These are phyloP conservation scores for Eupeodes luniger DNA, from an alignment of 2,888 invertebrate genomes.

Conservation along the genomic window DNA sequence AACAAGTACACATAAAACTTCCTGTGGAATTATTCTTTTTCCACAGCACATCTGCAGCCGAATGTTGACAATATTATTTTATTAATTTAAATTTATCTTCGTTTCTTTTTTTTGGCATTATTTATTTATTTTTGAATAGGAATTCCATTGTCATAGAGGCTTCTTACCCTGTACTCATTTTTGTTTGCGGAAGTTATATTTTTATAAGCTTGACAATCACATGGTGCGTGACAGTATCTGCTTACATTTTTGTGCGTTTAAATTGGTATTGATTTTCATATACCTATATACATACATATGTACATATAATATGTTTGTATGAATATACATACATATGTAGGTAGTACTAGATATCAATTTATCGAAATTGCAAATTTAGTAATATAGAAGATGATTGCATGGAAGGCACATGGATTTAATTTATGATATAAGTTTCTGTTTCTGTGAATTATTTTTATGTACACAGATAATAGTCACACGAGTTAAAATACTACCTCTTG, in stretches of 20 bases:
- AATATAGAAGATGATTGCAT: neutral
- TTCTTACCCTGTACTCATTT: neutral
- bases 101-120: too few species aligned
- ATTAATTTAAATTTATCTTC: too few species aligned
- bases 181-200: neutral
- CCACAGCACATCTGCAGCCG: too few species aligned
- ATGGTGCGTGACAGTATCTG: conserved; percentile 5
- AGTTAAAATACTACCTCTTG: neutral
- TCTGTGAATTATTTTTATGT: neutral
- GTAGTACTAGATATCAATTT: neutral
- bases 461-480: neutral
- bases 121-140: too few species aligned
- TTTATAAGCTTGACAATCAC: neutral
- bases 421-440: neutral
- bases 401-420: neutral
- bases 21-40: too few species aligned
- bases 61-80: too few species aligned
- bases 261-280: conserved; percentile 4
- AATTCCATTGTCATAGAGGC: too few species aligned
- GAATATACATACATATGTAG: too few species aligned
- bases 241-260: neutral
- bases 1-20: too few species aligned
- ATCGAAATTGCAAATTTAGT: neutral
- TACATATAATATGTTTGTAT: too few species aligned
- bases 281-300: too few species aligned